phyloP scores from a whole-genome alignment of 2,113 vertebrate species.

The Xenus cinereus region DNA sequence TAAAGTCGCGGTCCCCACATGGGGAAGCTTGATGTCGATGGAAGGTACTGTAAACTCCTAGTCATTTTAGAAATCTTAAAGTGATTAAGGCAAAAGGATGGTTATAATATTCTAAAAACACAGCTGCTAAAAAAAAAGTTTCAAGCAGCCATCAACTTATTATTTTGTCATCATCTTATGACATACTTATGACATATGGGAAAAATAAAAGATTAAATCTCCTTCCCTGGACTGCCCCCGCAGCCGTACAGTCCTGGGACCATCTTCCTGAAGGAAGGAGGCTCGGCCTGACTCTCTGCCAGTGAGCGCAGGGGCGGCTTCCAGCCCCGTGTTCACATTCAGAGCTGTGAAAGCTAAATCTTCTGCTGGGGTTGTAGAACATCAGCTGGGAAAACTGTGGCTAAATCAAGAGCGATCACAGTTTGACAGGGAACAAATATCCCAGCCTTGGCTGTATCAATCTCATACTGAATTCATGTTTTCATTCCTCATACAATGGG shows the following conservation, averaged over 20 bases:
- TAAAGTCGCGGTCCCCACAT: not conserved
- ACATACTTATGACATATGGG: not conserved
- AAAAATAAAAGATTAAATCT: constrained; percentile 2
- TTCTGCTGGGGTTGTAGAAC: not conserved
- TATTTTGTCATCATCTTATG: constrained; percentile 22
- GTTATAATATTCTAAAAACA: constrained; percentile 16
- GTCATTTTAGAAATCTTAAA: constrained; percentile 21
- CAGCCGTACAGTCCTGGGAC: not conserved
- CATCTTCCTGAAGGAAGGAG: not conserved
- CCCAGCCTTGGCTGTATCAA: not conserved
- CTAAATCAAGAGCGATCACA: not conserved
- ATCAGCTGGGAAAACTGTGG: constrained; percentile 11
- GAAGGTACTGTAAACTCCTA: not conserved
- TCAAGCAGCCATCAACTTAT: constrained; percentile 15
- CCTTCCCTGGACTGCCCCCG: not conserved
- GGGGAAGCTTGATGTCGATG: not conserved
- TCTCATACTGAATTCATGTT: not conserved
- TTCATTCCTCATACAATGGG: not conserved
- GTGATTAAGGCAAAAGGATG: constrained; percentile 10
- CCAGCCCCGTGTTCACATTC: not conserved
- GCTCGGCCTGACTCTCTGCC: not conserved
- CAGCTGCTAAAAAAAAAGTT: constrained; percentile 20
- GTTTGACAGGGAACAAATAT: not conserved
- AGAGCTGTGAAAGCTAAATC: not conserved
- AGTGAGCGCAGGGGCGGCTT: not conserved